A percentile compares a stretch with the other conserved stretches of the same genome.
Evolutionary conservation across 2,113 vertebrate genomes (phyloP).

Genomic region (Stictonetta naevosa): DNA sequence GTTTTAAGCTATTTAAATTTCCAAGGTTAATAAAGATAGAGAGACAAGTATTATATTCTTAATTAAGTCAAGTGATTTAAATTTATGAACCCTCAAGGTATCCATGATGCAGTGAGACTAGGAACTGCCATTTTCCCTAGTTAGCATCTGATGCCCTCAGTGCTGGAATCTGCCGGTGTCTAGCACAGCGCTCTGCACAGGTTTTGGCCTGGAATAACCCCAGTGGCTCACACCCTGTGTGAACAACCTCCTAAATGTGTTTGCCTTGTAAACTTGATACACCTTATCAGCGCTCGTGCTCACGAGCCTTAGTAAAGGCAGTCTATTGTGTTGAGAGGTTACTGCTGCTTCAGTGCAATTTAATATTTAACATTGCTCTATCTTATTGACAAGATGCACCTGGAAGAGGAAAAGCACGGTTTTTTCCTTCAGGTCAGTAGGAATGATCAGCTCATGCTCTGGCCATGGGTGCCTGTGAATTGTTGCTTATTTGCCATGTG

Average conservation of each 20-base stretch:
- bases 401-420: neutral
- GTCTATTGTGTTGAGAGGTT: neutral
- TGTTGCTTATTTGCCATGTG: neutral
- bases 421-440: neutral
- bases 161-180: neutral
- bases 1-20: neutral
- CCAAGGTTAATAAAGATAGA: neutral
- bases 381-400: neutral
- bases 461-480: accelerated
- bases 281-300: neutral
- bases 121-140: neutral
- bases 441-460: neutral
- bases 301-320: neutral
- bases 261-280: neutral
- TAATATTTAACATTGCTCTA: neutral
- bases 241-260: neutral
- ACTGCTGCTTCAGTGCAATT: neutral
- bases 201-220: neutral
- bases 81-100: neutral
- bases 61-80: neutral
- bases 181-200: accelerated
- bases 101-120: neutral
- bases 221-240: neutral
- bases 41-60: neutral
- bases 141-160: neutral